Evolutionary conservation across 2,113 vertebrate species (phyloP).

Genomic region (Rattus rattus): DNA sequence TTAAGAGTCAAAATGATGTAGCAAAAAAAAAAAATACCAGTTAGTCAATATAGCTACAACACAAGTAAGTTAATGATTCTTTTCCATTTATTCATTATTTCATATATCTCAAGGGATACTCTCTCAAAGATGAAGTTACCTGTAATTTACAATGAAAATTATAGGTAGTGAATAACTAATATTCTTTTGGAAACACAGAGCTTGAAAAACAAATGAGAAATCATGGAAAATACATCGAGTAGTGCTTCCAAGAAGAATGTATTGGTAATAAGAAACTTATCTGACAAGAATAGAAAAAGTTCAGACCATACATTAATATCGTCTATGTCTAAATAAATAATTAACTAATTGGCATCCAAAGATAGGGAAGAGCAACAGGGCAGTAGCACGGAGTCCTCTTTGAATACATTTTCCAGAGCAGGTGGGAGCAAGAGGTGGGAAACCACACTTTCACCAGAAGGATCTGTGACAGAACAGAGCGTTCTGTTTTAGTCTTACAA

Average conservation of each 20-base stretch:
- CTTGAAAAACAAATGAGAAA: not conserved
- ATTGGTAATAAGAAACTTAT: not conserved
- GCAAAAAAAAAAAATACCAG: not conserved
- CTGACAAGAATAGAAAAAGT: not conserved
- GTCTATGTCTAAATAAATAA: not conserved
- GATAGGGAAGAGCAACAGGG: not conserved
- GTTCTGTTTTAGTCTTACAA: not conserved
- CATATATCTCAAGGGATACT: not conserved
- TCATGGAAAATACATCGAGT: not conserved
- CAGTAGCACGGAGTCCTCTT: not conserved
- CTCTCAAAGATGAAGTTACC: not conserved
- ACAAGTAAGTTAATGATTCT: not conserved
- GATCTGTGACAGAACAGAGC: not conserved
- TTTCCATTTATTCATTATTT: not conserved
- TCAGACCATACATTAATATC: not conserved
- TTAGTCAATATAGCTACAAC: not conserved
- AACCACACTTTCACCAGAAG: not conserved
- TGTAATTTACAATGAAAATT: not conserved
- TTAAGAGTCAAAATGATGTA: slow-evolving; percentile 38
- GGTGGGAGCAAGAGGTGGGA: not conserved
- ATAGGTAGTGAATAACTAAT: not conserved
- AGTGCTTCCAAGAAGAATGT: not conserved
- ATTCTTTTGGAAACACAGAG: not conserved
- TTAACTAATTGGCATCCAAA: not conserved
- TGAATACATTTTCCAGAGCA: not conserved